Base-by-base conservation (phyloP, 2,888 invertebrate species). In the Rhingia campestris region DNA sequence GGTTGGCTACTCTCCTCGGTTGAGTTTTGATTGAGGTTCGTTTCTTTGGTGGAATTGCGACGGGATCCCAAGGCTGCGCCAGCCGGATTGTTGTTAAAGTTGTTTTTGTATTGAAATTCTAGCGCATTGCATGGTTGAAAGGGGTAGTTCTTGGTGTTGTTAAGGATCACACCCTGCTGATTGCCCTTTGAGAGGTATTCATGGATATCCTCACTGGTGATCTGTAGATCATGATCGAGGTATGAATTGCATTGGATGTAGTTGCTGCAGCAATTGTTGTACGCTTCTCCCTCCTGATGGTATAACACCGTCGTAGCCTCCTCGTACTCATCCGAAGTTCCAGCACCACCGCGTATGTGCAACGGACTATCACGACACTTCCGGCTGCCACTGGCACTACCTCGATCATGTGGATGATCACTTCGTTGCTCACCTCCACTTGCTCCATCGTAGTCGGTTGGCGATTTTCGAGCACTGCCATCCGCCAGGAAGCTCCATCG, bases 401-500 rank as follows among this genome's bases (percentile, higher is more conserved):
- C 47, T 14, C 81, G 81, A 35, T 81, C 77, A 37, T 77, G 77
- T n/a, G 67, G 59, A 43, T 70, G 76, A 45, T 82, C 80, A 4
- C 49, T 51, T 49, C 74, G 76, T 47, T 72, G 84, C 33, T 82
- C 82, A 35, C 74, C 64, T 9, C 63, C 66, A 10, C 81, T 84
- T n/a, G 86, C 47, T 0, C 88, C 86, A 30, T 89, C 89, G 4
- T 89, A 86, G 32, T 91, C 91, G 3, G 89, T 89, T 4, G 90
- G 89, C 0, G 91, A 90, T 41, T 90, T 90, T 54, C 87, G 80
- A 39, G 82, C 85, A 30, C 33, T 81, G 49, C 89, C 90, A 70
- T 90, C 91, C 56, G 91, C 91, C 41, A 91, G 85, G 76, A 91
- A 92, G 59, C 91, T 91, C 92, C 92, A 92, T 81, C 91, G 90